Percentiles rank a stretch among this genome's conserved stretches.
These are phyloP conservation scores for Butorides virescens DNA, from an alignment of 2,113 vertebrate species.

Conservation along the genomic window DNA sequence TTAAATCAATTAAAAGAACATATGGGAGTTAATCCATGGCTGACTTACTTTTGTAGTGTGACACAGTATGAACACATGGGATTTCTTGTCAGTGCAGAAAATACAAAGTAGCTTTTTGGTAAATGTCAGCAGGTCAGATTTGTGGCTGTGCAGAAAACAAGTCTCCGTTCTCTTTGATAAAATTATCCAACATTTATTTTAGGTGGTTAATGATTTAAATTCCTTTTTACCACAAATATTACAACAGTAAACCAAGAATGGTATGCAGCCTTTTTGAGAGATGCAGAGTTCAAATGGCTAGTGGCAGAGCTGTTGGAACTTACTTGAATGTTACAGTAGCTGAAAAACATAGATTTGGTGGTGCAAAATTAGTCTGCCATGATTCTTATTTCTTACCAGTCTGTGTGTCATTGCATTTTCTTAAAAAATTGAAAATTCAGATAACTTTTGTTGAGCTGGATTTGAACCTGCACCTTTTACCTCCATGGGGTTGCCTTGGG, in stretches of 20 bases:
- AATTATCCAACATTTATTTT: slow-evolving; percentile 28
- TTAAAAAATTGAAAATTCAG: background rate
- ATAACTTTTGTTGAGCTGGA: background rate
- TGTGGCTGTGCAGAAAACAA: background rate
- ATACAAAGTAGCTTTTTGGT: background rate
- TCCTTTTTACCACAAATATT: background rate
- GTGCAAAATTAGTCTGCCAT: background rate
- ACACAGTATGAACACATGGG: background rate
- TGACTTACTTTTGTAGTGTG: slow-evolving; percentile 34
- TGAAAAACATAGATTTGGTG: background rate
- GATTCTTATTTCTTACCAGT: background rate
- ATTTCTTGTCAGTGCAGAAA: slow-evolving; percentile 1
- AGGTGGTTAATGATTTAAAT: slow-evolving; percentile 3
- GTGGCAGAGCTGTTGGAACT: background rate
- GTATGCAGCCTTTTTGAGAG: background rate
- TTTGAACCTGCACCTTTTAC: background rate
- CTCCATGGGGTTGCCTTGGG: background rate
- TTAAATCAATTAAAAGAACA: slow-evolving; percentile 43
- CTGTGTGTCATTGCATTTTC: background rate
- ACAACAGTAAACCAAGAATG: background rate
- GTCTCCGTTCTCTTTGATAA: background rate
- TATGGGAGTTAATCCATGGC: slow-evolving; percentile 60
- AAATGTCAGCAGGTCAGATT: background rate
- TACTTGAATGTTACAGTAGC: background rate
- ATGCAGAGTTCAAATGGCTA: background rate